A percentile compares a stretch with the other conserved stretches of the same genome.
Evolutionary conservation across 2,888 invertebrate genomes (phyloP).

Genomic region (Trissolcus japonicus): DNA sequence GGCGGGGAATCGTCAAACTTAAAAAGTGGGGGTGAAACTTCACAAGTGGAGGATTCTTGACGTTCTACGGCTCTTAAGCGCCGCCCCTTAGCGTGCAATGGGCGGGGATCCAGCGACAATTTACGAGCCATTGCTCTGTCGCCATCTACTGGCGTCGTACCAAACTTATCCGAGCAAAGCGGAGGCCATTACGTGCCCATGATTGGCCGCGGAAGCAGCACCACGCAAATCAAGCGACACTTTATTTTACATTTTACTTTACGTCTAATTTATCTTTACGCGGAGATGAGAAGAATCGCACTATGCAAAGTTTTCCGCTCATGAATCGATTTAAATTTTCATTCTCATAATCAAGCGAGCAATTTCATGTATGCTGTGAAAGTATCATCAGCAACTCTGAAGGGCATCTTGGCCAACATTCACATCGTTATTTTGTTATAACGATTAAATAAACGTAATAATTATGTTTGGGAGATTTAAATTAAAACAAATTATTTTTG

Average conservation of each 20-base stretch:
- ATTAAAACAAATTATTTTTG: too few relatives aligned
- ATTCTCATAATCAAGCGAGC: too few relatives aligned
- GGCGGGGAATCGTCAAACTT: conserved; percentile 57
- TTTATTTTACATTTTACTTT: conserved; percentile 61
- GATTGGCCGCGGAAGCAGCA: conserved; percentile 77
- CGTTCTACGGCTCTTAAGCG: conserved; percentile 76
- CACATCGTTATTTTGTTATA: too few relatives aligned
- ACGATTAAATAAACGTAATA: too few relatives aligned
- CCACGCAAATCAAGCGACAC: conserved; percentile 72
- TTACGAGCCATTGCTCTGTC: conserved; percentile 69
- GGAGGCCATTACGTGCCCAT: conserved; percentile 80
- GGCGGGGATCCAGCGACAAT: conserved; percentile 78
- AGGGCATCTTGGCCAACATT: too few relatives aligned
- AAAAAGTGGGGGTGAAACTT: conserved; percentile 54
- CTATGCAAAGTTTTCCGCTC: not conserved
- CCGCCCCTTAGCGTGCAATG: conserved; percentile 79
- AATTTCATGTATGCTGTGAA: too few relatives aligned
- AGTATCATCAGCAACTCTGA: too few relatives aligned
- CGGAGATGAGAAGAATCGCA: conserved; percentile 21
- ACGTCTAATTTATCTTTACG: conserved; percentile 44
- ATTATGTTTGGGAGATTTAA: too few relatives aligned
- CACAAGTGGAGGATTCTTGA: conserved; percentile 64
- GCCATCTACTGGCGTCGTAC: conserved; percentile 79
- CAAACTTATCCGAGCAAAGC: conserved; percentile 66
- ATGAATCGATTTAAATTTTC: too few relatives aligned